Evolutionary conservation across 2,113 vertebrate species (phyloP).

Genomic region (Pithys albifrons): DNA sequence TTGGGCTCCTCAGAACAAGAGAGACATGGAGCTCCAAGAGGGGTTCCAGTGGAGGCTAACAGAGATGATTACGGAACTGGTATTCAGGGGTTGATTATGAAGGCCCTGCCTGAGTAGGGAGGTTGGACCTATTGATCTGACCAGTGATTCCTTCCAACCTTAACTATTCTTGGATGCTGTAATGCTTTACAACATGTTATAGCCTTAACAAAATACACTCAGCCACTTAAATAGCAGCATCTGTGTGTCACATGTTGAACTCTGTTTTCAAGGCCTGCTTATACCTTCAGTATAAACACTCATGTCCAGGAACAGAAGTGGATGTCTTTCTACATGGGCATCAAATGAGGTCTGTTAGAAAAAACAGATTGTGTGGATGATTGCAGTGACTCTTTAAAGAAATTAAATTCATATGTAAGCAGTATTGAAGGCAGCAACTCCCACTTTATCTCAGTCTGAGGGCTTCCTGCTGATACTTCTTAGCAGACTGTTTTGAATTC

Average conservation of each 20-base stretch:
- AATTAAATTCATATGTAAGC: background rate
- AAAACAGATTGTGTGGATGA: background rate
- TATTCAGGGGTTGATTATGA: background rate
- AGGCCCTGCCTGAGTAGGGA: background rate
- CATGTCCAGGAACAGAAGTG: background rate
- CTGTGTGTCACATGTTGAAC: background rate
- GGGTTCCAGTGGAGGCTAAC: background rate
- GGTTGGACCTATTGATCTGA: background rate
- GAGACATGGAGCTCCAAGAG: fast-evolving
- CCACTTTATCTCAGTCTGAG: background rate
- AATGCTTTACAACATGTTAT: background rate
- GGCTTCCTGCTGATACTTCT: background rate
- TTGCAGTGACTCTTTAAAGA: background rate
- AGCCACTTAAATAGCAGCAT: background rate
- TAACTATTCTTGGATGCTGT: background rate
- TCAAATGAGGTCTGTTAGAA: background rate
- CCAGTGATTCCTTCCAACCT: background rate
- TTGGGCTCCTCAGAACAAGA: background rate
- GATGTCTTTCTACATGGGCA: background rate
- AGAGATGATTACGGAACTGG: background rate
- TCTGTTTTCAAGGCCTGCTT: background rate
- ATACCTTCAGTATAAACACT: background rate
- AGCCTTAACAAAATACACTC: background rate
- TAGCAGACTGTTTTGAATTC: background rate
- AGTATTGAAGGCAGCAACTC: background rate